Percentiles rank a stretch among this genome's conserved stretches.
Conservation (phyloP, 2,888 invertebrate species). For the Mesochorus sp. region DNA sequence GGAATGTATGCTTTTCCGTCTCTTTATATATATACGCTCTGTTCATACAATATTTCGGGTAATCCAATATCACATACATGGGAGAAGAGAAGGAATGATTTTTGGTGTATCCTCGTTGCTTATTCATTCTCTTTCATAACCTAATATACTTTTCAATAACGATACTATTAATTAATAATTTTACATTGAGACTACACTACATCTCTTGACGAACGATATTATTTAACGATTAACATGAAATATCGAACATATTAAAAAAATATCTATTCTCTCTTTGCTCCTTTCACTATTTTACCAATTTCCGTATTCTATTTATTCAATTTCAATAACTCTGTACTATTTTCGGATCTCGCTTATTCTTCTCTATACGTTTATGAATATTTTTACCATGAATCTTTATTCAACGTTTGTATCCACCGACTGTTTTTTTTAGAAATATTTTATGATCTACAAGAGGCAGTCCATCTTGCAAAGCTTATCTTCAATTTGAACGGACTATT, state of each 20-base stretch:
- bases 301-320: too few species aligned
- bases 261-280: not conserved
- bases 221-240: too few species aligned
- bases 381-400: not conserved
- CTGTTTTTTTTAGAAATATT: too few species aligned
- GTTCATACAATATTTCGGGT: constrained; percentile 19
- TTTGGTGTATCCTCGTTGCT: not conserved
- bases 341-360: too few species aligned
- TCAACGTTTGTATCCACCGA: too few species aligned
- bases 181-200: too few species aligned
- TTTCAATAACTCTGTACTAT: too few species aligned
- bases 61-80: constrained; percentile 15
- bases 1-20: not conserved
- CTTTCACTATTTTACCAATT: not conserved
- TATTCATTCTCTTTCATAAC: not conserved
- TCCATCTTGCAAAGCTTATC: not conserved
- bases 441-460: too few species aligned
- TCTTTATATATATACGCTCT: not conserved
- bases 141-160: not conserved
- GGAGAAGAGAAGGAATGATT: not conserved
- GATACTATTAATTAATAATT: not conserved
- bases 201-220: too few species aligned
- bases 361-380: constrained; percentile 24
- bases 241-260: too few species aligned
- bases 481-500: not conserved